A percentile compares a stretch with the other conserved stretches of the same genome.
Conservation (phyloP, 2,797 vertebrate genomes). For the Peromyscus melanophrys region DNA sequence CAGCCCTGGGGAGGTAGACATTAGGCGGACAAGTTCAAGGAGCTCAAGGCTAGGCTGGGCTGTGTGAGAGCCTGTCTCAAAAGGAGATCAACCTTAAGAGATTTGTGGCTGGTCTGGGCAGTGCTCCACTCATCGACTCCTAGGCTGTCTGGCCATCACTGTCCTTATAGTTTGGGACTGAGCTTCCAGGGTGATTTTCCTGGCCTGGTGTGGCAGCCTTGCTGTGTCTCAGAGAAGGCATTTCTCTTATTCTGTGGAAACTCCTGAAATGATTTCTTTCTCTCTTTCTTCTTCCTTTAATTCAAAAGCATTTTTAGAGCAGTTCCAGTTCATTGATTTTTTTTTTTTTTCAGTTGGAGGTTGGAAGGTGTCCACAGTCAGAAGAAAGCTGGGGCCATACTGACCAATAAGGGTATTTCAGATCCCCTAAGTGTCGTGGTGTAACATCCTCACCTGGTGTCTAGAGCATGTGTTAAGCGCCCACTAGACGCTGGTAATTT, state of each 20-base stretch:
- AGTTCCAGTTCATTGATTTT: not conserved
- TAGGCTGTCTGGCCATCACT: not conserved
- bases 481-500: not conserved
- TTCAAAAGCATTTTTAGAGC: not conserved
- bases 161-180: not conserved
- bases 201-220: accelerated
- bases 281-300: not conserved
- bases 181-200: not conserved
- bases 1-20: not conserved
- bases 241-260: not conserved
- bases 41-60: not conserved
- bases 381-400: not conserved
- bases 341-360: not conserved
- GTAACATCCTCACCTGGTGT: not conserved
- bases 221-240: not conserved
- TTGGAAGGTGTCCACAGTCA: not conserved
- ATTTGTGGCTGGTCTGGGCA: not conserved
- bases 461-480: not conserved
- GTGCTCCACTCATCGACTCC: not conserved
- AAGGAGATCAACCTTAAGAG: not conserved
- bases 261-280: not conserved
- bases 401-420: not conserved
- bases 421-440: not conserved
- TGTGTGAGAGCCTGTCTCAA: not conserved
- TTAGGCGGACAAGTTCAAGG: not conserved